Evolutionary conservation across 2,888 invertebrate genomes (phyloP).

Genomic region (Stenchaetothrips biformis): DNA sequence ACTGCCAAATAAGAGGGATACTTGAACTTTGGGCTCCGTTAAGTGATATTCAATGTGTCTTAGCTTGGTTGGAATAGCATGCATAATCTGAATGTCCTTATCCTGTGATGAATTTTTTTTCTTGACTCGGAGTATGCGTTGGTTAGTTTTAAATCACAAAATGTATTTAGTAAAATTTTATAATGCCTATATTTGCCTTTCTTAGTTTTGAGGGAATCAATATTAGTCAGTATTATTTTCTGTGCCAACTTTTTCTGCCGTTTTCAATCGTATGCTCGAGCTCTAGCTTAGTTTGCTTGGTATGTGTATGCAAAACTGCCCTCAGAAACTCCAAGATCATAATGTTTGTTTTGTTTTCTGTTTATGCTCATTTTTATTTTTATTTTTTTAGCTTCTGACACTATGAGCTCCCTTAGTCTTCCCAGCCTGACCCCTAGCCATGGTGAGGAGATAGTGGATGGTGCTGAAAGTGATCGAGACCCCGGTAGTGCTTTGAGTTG

Average conservation of each 20-base stretch:
- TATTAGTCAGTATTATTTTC: neutral
- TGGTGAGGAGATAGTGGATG: conserved; percentile 14
- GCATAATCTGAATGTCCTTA: too few species aligned
- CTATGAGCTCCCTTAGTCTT: conserved; percentile 40
- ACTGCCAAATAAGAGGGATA: too few species aligned
- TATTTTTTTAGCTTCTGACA: conserved; percentile 39
- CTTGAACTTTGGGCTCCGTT: too few species aligned
- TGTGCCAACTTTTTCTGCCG: neutral
- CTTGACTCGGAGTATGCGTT: neutral
- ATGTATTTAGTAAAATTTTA: neutral
- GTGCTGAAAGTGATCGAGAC: conserved; percentile 17
- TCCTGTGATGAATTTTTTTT: too few species aligned
- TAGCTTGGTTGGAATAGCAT: too few species aligned
- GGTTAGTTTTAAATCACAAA: neutral
- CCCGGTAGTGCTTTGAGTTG: conserved; percentile 21
- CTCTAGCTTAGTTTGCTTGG: neutral
- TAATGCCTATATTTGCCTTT: neutral
- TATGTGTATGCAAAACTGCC: neutral
- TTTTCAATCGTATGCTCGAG: neutral
- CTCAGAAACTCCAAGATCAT: neutral
- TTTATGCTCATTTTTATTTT: conserved; percentile 36
- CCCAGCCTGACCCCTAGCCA: conserved; percentile 31
- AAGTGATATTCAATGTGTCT: too few species aligned
- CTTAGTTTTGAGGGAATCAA: neutral
- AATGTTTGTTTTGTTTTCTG: conserved; percentile 31